Evolutionary conservation across 2,113 vertebrate genomes (phyloP).

Genomic region (Phocoena phocoena): DNA sequence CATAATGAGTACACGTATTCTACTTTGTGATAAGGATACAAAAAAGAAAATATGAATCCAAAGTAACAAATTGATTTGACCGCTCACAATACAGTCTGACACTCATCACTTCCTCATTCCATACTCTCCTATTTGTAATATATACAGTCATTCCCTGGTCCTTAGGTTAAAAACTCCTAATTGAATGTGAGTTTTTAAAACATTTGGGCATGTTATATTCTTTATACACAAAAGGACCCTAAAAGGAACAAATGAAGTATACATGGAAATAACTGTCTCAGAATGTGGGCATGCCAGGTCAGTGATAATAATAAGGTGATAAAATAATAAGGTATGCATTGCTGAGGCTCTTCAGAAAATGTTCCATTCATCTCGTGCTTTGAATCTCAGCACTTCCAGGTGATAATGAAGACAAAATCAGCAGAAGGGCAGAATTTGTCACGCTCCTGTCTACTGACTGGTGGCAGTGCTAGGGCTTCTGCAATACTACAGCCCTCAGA

Average conservation of each 20-base stretch:
- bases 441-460: background rate
- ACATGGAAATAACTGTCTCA: background rate
- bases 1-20: background rate
- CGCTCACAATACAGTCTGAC: background rate
- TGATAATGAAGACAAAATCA: background rate
- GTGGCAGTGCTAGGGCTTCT: background rate
- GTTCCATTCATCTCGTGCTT: background rate
- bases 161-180: background rate
- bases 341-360: background rate
- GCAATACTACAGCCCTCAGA: accelerated
- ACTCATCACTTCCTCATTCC: background rate
- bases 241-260: background rate
- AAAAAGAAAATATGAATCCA: background rate
- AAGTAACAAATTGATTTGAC: background rate
- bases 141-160: background rate
- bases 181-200: background rate
- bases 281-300: background rate
- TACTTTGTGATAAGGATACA: background rate
- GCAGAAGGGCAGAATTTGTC: background rate
- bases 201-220: background rate
- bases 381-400: background rate
- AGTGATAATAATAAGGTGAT: background rate
- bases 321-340: background rate
- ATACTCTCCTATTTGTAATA: background rate
- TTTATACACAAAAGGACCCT: background rate